phyloP scores from a whole-genome alignment of 2,888 invertebrate species.

The Mythimna pallens region DNA sequence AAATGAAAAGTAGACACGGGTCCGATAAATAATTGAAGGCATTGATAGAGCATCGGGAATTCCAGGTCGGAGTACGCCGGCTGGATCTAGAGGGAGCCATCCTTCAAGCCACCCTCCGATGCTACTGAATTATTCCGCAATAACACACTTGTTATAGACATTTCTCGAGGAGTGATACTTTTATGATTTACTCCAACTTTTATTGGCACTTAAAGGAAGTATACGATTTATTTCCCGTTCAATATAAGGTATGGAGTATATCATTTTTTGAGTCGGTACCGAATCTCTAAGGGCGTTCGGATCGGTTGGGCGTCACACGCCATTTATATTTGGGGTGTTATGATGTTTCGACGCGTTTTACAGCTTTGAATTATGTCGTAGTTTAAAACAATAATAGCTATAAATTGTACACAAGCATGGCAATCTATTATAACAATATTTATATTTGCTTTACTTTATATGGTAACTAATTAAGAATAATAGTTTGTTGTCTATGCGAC shows the following conservation, averaged over 20 bases:
- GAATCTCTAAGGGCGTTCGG: conserved; percentile 80
- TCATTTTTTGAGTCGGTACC: conserved; percentile 86
- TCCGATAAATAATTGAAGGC: conserved; percentile 91
- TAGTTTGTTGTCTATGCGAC: conserved; percentile 2
- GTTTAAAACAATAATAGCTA: conserved; percentile 61
- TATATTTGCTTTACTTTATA: conserved; percentile 25
- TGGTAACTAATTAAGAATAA: conserved; percentile 1
- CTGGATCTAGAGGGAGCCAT: conserved; percentile 87
- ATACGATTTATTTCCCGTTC: conserved; percentile 90
- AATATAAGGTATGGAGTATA: conserved; percentile 89
- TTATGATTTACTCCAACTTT: conserved; percentile 91
- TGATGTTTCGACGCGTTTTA: conserved; percentile 67
- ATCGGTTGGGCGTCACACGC: conserved; percentile 82
- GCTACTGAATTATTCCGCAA: conserved; percentile 90
- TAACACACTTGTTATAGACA: conserved; percentile 91
- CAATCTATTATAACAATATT: conserved; percentile 23
- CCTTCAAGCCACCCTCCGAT: conserved; percentile 86
- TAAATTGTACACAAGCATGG: conserved; percentile 38
- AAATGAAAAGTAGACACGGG: conserved; percentile 90
- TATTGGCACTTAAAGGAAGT: conserved; percentile 91
- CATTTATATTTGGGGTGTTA: conserved; percentile 76
- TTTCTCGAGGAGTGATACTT: conserved; percentile 90
- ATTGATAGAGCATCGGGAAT: conserved; percentile 89
- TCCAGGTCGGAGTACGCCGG: conserved; percentile 81
- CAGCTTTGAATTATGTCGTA: conserved; percentile 60